phyloP scores from a whole-genome alignment of 2,797 vertebrate species.

The Alexandromys oeconomus region DNA sequence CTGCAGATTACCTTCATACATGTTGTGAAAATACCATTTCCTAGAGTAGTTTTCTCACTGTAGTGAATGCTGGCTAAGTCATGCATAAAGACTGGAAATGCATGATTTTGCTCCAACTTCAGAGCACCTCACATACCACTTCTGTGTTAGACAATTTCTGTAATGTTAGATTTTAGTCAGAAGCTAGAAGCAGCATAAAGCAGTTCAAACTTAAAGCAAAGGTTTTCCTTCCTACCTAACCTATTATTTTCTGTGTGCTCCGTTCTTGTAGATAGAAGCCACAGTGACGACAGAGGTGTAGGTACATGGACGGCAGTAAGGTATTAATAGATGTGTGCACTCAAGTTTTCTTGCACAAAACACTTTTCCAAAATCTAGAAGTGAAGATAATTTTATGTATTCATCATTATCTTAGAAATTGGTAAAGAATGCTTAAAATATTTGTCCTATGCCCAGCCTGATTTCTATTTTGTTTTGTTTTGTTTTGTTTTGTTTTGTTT shows the following conservation, averaged over 20 bases:
- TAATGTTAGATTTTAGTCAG: neutral
- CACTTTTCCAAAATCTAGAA: neutral
- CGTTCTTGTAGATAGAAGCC: neutral
- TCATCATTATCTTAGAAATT: slow-evolving; percentile 30
- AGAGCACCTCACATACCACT: slow-evolving; percentile 16
- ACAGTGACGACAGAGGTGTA: neutral
- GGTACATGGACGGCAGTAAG: neutral
- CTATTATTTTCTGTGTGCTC: neutral
- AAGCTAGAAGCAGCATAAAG: neutral
- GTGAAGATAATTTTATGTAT: neutral
- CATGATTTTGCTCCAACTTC: slow-evolving; percentile 6
- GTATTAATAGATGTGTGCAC: neutral
- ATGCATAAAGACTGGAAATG: slow-evolving; percentile 32
- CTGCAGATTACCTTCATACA: slow-evolving; percentile 22
- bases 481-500: too few species aligned
- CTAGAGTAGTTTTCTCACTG: neutral
- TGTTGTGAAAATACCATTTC: slow-evolving; percentile 32
- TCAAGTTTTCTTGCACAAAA: slow-evolving; percentile 8
- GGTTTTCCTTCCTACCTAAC: neutral
- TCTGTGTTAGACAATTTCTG: neutral
- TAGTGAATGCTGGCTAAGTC: neutral
- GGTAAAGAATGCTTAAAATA: neutral
- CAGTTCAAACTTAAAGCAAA: slow-evolving; percentile 11
- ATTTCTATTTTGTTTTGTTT: neutral
- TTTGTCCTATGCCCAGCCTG: neutral